Evolutionary conservation across 2,113 vertebrate genomes (phyloP).

Genomic region (Cariama cristata): DNA sequence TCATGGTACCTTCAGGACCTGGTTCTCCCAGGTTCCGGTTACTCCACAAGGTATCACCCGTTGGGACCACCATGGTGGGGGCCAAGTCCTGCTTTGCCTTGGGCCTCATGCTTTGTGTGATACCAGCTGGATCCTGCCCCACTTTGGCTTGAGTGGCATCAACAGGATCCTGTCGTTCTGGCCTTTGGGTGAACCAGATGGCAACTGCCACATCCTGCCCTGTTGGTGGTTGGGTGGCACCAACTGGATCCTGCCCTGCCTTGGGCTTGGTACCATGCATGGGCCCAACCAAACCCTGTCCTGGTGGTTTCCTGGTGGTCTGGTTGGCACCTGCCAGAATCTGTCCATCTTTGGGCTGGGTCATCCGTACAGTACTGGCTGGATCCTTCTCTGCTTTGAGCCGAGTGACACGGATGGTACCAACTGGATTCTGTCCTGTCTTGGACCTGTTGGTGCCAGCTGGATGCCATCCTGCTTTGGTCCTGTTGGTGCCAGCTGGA

Average conservation of each 20-base stretch:
- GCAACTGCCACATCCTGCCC: background rate
- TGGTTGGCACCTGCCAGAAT: background rate
- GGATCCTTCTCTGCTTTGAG: background rate
- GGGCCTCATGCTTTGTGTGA: background rate
- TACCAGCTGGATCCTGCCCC: background rate
- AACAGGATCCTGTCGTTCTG: background rate
- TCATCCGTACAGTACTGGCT: background rate
- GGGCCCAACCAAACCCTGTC: background rate
- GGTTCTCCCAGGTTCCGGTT: background rate
- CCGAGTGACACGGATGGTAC: too few relatives aligned
- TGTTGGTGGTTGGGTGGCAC: too few relatives aligned
- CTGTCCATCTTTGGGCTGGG: background rate
- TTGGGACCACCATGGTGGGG: background rate
- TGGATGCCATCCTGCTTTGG: background rate
- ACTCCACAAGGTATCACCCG: background rate
- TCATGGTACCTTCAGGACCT: background rate
- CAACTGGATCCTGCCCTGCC: too few relatives aligned
- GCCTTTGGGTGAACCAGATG: background rate
- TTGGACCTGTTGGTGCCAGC: background rate
- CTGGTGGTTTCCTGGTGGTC: background rate
- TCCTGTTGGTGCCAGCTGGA: background rate
- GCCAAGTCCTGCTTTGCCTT: background rate
- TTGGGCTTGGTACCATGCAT: background rate
- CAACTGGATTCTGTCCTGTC: background rate
- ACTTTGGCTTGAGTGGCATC: background rate